Percentiles rank a stretch among this genome's conserved stretches.
phyloP scores from a whole-genome alignment of 2,888 invertebrate species.

The Digitonthophagus gazella region DNA sequence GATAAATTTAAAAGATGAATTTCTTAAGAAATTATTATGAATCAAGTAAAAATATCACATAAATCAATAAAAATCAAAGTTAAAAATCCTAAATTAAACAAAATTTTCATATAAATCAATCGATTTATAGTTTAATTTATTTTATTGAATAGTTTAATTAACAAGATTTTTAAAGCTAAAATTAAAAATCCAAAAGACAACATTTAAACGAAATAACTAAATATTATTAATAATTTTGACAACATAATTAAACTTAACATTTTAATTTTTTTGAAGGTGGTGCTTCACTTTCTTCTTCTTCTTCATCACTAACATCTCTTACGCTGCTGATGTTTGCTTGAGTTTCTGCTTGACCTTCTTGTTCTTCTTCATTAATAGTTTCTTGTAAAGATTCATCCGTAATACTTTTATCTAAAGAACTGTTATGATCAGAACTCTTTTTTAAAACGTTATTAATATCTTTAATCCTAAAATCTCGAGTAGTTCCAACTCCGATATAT shows the following conservation, averaged over 20 bases:
- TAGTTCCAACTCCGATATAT: slow-evolving; percentile 61
- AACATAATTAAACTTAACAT: slow-evolving; percentile 19
- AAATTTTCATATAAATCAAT: no score
- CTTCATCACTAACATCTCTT: slow-evolving; percentile 9
- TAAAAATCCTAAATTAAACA: no score
- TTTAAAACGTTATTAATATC: slow-evolving; percentile 37
- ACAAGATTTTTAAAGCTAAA: neutral
- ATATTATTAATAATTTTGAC: slow-evolving; percentile 4
- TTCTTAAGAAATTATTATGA: no score
- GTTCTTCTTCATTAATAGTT: slow-evolving; percentile 19
- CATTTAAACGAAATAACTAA: neutral
- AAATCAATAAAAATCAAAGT: no score
- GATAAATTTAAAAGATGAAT: no score
- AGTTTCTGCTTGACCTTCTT: slow-evolving; percentile 22
- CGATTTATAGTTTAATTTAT: no score
- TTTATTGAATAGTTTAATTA: no score
- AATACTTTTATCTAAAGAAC: slow-evolving; percentile 5
- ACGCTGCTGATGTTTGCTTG: neutral
- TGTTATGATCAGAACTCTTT: slow-evolving; percentile 22
- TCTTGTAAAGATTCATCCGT: slow-evolving; percentile 23
- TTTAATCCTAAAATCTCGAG: slow-evolving; percentile 64
- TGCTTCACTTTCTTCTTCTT: neutral
- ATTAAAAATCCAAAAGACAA: neutral
- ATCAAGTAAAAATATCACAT: no score
- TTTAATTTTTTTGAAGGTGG: slow-evolving; percentile 26